Evolutionary conservation across 2,113 vertebrate genomes (phyloP).

Genomic region (Oryzias melastigma): DNA sequence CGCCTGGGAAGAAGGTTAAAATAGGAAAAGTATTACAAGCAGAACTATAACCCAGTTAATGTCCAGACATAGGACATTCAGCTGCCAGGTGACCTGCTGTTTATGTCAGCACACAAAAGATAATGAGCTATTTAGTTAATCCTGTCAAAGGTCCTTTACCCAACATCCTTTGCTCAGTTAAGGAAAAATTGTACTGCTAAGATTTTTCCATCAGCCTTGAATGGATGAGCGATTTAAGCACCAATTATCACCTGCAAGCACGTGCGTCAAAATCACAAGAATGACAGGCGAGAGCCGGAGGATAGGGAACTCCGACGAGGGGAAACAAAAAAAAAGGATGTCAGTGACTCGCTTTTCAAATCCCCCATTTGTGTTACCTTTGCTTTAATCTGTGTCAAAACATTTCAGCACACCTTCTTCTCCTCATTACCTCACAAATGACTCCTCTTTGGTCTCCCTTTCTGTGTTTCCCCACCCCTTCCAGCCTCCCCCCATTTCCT

Average conservation of each 20-base stretch:
- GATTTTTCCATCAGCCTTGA: conserved; percentile 13
- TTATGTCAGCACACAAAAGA: conserved; percentile 34
- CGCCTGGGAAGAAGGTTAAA: conserved; percentile 11
- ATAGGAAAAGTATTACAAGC: not conserved
- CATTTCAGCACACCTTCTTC: conserved; percentile 60
- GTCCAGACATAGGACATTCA: conserved; percentile 1
- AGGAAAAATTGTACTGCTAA: conserved; percentile 13
- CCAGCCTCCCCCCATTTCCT: conserved; percentile 4
- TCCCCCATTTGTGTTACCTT: conserved; percentile 62
- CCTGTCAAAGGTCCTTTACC: conserved; percentile 29
- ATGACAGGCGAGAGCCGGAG: not conserved
- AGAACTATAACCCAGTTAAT: not conserved
- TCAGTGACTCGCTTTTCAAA: conserved; percentile 40
- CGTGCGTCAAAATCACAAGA: conserved; percentile 15
- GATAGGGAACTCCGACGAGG: not conserved
- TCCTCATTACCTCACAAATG: conserved; percentile 64
- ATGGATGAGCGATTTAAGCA: conserved; percentile 29
- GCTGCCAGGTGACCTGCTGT: conserved; percentile 12
- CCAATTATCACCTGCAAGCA: conserved; percentile 6
- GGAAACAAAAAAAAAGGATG: conserved; percentile 14
- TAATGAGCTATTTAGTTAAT: conserved; percentile 45
- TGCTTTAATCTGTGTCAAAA: conserved; percentile 70
- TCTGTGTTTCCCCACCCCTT: conserved; percentile 18
- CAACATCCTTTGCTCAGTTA: conserved; percentile 10
- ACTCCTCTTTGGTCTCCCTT: conserved; percentile 61